A percentile compares a stretch with the other conserved stretches of the same genome.
Evolutionary conservation across 1,140 invertebrate species (phyloP).

Genomic region (Drosophila pachea): DNA sequence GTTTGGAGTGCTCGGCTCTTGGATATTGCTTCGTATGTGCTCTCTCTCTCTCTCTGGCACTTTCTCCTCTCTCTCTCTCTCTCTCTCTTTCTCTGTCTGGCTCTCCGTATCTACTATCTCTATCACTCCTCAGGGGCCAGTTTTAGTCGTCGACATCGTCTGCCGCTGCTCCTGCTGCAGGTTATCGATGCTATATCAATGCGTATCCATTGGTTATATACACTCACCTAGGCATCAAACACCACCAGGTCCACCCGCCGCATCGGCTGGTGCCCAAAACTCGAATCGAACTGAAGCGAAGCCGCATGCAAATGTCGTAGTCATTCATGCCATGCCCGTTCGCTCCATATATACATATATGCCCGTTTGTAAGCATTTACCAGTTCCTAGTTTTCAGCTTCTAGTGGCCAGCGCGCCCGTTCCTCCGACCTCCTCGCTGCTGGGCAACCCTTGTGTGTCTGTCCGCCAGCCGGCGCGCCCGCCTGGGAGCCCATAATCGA

Average conservation of each 20-base stretch:
- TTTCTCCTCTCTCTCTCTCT: constrained; percentile 1
- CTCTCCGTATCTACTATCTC: constrained; percentile 9
- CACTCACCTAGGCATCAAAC: constrained; percentile 19
- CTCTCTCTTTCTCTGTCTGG: constrained; percentile 2
- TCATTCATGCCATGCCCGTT: background rate
- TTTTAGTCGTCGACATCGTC: constrained; percentile 17
- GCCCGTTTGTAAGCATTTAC: constrained; percentile 1
- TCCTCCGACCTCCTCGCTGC: background rate
- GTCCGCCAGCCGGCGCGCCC: constrained; percentile 38
- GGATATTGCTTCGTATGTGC: constrained; percentile 30
- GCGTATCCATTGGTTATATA: constrained; percentile 70
- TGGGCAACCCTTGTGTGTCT: constrained; percentile 32
- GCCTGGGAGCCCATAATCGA: constrained; percentile 66
- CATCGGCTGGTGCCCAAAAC: background rate
- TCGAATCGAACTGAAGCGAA: constrained; percentile 21
- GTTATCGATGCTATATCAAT: constrained; percentile 64
- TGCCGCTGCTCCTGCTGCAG: constrained; percentile 12
- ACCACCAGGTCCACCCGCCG: background rate
- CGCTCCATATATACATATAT: background rate
- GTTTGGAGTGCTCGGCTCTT: constrained; percentile 19
- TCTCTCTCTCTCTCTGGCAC: constrained; percentile 7
- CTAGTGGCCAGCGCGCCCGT: constrained; percentile 1
- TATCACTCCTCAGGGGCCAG: constrained; percentile 45
- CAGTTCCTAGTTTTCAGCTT: constrained; percentile 17
- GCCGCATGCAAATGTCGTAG: constrained; percentile 34